A percentile compares a stretch with the other conserved stretches of the same genome.
phyloP scores from a whole-genome alignment of 2,113 vertebrate genomes.

The Pantherophis guttatus region DNA sequence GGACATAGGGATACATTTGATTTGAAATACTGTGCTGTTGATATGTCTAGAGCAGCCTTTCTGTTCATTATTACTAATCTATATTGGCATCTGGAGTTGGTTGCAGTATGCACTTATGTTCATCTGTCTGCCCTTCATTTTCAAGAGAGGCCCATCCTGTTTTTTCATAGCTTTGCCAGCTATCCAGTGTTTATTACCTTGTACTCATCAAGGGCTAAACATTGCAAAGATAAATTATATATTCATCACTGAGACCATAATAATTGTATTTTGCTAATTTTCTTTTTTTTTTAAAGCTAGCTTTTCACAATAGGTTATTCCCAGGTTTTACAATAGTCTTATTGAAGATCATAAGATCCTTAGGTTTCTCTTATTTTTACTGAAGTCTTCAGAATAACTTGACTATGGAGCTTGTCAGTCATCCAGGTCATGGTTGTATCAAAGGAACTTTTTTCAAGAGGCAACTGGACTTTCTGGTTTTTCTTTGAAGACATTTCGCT shows the following conservation, averaged over 20 bases:
- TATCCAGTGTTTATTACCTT: not conserved
- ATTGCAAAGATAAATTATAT: not conserved
- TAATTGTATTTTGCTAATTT: not conserved
- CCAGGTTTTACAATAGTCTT: not conserved
- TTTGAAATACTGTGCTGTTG: not conserved
- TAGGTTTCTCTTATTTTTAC: not conserved
- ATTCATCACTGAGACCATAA: not conserved
- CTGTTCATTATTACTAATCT: not conserved
- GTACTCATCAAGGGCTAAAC: not conserved
- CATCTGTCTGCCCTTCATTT: not conserved
- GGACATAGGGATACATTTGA: conserved; percentile 1
- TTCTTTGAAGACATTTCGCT: too few species aligned
- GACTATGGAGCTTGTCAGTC: too few species aligned
- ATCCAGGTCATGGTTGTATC: too few species aligned
- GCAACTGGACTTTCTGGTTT: too few species aligned
- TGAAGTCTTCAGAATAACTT: not conserved
- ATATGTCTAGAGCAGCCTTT: not conserved
- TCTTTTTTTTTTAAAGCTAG: not conserved
- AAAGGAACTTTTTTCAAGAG: too few species aligned
- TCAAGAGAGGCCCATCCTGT: not conserved
- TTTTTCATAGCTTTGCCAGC: not conserved
- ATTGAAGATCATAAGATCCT: not conserved
- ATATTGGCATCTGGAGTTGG: not conserved
- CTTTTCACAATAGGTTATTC: not conserved
- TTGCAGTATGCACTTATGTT: not conserved